These are phyloP conservation scores for Apamea sordens DNA, from an alignment of 2,888 invertebrate species.

Conservation along the genomic window DNA sequence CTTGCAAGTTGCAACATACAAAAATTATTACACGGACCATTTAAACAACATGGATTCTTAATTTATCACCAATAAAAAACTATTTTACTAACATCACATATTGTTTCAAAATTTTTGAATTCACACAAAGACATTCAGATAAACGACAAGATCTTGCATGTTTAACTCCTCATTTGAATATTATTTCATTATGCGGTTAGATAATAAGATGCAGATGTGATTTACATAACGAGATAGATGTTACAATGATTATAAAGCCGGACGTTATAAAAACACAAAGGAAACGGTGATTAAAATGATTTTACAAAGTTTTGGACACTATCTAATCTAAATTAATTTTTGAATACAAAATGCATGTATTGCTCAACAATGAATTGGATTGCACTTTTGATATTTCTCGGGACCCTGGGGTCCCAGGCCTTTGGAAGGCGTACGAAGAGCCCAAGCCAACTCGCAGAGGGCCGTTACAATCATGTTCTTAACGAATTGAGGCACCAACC, in stretches of 20 bases:
- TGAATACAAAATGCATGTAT: slow-evolving; percentile 1
- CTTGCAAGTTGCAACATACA: not conserved
- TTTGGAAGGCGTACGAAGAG: too few species aligned
- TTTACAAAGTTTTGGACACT: not conserved
- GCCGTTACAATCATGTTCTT: too few species aligned
- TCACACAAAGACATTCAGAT: slow-evolving; percentile 36
- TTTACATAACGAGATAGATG: slow-evolving; percentile 49
- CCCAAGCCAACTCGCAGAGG: too few species aligned
- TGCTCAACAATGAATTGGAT: not conserved
- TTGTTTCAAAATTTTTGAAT: slow-evolving; percentile 28
- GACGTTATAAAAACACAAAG: slow-evolving; percentile 50
- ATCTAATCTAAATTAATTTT: slow-evolving; percentile 25
- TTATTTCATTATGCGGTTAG: slow-evolving; percentile 51
- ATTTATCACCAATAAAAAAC: slow-evolving; percentile 36
- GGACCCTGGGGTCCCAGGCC: too few species aligned
- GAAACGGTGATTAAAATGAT: slow-evolving; percentile 35
- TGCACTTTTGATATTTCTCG: not conserved
- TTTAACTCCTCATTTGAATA: slow-evolving; percentile 60
- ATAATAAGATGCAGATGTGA: slow-evolving; percentile 54
- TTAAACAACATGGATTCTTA: slow-evolving; percentile 3
- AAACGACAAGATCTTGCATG: slow-evolving; percentile 59
- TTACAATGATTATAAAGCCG: slow-evolving; percentile 52
- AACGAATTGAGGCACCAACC: too few species aligned
- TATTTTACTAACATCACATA: slow-evolving; percentile 22
- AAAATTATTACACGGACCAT: not conserved